A percentile compares a stretch with the other conserved stretches of the same genome.
Conservation (phyloP, 2,113 vertebrate species). For the Charadrius vociferus region DNA sequence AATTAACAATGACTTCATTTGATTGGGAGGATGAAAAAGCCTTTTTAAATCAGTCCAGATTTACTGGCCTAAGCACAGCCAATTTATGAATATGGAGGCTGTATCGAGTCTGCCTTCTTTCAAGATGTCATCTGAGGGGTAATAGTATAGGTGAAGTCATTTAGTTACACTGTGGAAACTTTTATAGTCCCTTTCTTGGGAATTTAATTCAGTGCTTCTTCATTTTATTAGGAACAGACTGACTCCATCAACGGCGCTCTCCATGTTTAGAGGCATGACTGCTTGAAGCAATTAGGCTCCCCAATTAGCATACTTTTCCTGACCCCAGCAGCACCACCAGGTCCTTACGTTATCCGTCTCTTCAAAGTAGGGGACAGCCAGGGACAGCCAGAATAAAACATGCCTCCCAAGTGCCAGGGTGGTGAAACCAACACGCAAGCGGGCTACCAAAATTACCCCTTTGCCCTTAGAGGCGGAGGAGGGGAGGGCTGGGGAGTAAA, state of each 20-base stretch:
- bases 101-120: constrained; percentile 70
- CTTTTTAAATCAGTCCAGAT: constrained; percentile 76
- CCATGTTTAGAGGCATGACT: constrained; percentile 71
- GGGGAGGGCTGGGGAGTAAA: too few relatives aligned
- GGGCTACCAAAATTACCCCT: not conserved
- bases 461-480: too few relatives aligned
- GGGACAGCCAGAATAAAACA: constrained; percentile 18
- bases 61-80: constrained; percentile 63
- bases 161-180: constrained; percentile 77
- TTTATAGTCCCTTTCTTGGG: constrained; percentile 74
- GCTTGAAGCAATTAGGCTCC: constrained; percentile 79
- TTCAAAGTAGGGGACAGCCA: constrained; percentile 42
- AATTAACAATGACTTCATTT: constrained; percentile 78
- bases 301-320: constrained; percentile 76
- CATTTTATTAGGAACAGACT: constrained; percentile 80
- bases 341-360: constrained; percentile 54
- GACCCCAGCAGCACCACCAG: constrained; percentile 49
- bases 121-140: constrained; percentile 73
- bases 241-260: constrained; percentile 66
- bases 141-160: constrained; percentile 76
- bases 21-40: constrained; percentile 71
- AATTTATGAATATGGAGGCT: constrained; percentile 73
- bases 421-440: not conserved
- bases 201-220: constrained; percentile 79
- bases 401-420: not conserved